phyloP scores from a whole-genome alignment of 2,888 invertebrate genomes.

The Plagodis pulveraria region DNA sequence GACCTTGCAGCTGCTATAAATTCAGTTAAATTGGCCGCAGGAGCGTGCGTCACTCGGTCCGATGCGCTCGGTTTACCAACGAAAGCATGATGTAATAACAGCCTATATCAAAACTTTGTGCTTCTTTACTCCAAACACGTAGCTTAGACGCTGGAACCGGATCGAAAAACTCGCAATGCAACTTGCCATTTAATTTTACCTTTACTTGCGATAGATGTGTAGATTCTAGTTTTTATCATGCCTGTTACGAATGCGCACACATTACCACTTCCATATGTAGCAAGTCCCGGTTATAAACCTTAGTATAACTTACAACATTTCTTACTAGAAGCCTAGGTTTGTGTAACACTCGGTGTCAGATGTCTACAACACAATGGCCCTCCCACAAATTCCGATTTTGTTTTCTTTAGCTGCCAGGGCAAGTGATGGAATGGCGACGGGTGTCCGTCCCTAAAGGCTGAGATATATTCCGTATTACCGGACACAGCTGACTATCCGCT shows the following conservation, averaged over 20 bases:
- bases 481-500: constrained; percentile 66
- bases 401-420: constrained; percentile 43
- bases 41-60: constrained; percentile 70
- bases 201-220: constrained; percentile 52
- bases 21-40: constrained; percentile 76
- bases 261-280: constrained; percentile 16
- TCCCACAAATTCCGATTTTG: constrained; percentile 51
- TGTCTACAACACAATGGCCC: constrained; percentile 49
- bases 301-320: constrained; percentile 25
- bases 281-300: constrained; percentile 13
- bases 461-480: constrained; percentile 67
- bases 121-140: constrained; percentile 38
- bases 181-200: constrained; percentile 64
- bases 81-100: constrained; percentile 56
- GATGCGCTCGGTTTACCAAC: constrained; percentile 69
- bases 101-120: constrained; percentile 36
- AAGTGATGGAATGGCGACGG: constrained; percentile 72
- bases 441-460: constrained; percentile 56
- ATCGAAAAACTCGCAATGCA: constrained; percentile 55
- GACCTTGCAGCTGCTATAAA: constrained; percentile 81
- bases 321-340: constrained; percentile 32
- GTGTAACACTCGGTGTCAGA: constrained; percentile 45
- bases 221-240: constrained; percentile 66
- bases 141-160: constrained; percentile 57
- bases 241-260: constrained; percentile 31